A percentile compares a stretch with the other conserved stretches of the same genome.
These are phyloP conservation scores for Pelochelys cantorii DNA, from an alignment of 2,797 vertebrate species.

Conservation along the genomic window DNA sequence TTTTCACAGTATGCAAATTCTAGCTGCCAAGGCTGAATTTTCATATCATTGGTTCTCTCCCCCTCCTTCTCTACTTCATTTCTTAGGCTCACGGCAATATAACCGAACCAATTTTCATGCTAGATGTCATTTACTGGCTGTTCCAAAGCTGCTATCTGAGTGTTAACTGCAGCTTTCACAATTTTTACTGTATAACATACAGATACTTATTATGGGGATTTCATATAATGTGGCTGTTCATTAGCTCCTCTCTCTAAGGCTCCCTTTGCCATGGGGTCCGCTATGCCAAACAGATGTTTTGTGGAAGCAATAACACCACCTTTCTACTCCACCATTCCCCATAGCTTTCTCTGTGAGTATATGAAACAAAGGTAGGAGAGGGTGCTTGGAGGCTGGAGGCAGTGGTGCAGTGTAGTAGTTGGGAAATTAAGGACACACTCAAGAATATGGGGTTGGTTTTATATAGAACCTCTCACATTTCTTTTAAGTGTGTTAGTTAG, in stretches of 20 bases:
- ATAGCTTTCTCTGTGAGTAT: background rate
- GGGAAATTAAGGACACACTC: background rate
- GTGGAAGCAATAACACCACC: background rate
- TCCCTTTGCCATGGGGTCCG: background rate
- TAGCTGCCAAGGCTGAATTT: background rate
- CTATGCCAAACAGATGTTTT: background rate
- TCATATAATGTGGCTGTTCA: accelerated
- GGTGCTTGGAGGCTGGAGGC: background rate
- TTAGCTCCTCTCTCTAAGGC: accelerated
- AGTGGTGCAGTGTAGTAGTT: background rate
- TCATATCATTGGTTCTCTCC: background rate
- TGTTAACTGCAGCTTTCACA: background rate
- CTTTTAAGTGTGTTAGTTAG: background rate
- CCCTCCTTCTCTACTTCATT: background rate
- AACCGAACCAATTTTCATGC: background rate
- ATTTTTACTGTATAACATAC: background rate
- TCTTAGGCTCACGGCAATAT: background rate
- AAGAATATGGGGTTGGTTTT: background rate
- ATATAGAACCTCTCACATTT: background rate
- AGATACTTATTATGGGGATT: background rate
- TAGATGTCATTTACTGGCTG: background rate
- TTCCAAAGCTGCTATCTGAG: background rate
- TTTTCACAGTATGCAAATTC: constrained; percentile 56
- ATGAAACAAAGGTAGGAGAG: background rate
- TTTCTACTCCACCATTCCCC: background rate